Conservation (phyloP, 2,113 vertebrate genomes). For the Aplodontia rufa region DNA sequence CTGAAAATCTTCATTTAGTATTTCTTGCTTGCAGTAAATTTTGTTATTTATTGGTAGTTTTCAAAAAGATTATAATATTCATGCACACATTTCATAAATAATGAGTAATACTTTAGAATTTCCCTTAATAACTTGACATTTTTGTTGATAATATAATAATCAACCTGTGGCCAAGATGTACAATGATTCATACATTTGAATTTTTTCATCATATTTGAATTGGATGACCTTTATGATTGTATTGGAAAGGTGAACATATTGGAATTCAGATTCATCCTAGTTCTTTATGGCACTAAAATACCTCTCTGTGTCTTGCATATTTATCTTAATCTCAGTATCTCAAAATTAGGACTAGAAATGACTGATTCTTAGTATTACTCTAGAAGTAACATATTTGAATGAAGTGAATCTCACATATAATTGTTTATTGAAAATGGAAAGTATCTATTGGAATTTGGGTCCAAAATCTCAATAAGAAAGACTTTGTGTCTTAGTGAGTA, state of each 20-base stretch:
- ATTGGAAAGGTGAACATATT: neutral
- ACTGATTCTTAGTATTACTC: neutral
- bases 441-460: neutral
- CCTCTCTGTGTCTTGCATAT: neutral
- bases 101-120: constrained; percentile 12
- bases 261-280: neutral
- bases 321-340: neutral
- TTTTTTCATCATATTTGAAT: neutral
- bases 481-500: neutral
- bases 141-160: neutral
- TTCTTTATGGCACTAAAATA: neutral
- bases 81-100: neutral
- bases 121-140: neutral
- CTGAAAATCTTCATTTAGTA: neutral
- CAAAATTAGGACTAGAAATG: neutral
- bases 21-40: neutral
- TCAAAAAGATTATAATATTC: neutral
- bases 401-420: neutral
- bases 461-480: neutral
- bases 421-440: neutral
- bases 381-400: neutral
- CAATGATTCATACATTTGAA: constrained; percentile 23
- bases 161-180: neutral
- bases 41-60: neutral
- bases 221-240: neutral